Evolutionary conservation across 2,888 invertebrate genomes (phyloP).

Genomic region (Sphinx pinastri): DNA sequence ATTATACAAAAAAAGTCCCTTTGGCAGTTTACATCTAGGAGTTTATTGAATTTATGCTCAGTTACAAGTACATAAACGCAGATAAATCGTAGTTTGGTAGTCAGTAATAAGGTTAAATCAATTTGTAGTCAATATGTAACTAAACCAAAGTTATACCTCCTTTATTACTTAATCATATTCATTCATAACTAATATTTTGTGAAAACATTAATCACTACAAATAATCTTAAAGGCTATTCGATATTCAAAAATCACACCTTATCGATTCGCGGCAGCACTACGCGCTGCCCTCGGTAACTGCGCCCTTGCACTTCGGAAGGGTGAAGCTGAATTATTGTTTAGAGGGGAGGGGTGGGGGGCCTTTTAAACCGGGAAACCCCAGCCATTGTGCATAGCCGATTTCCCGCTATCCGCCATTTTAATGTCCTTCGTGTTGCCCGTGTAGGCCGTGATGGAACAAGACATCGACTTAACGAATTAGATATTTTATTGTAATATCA

Average conservation of each 20-base stretch:
- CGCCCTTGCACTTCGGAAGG: conserved; percentile 84
- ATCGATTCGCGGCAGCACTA: conserved; percentile 49
- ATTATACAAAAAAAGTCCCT: too few species aligned
- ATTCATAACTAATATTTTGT: too few species aligned
- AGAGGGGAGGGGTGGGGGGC: conserved; percentile 63
- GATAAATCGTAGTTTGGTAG: too few species aligned
- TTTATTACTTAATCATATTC: too few species aligned
- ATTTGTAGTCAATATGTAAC: too few species aligned
- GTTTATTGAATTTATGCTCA: too few species aligned
- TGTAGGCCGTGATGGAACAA: conserved; percentile 47
- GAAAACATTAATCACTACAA: background rate
- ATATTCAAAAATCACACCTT: background rate
- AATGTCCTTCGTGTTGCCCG: conserved; percentile 66
- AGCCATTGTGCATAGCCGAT: conserved; percentile 81
- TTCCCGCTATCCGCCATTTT: conserved; percentile 81
- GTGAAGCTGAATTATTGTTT: conserved; percentile 84
- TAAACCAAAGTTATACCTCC: too few species aligned
- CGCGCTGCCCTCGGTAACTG: conserved; percentile 71
- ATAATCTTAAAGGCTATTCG: background rate
- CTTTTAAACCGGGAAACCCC: conserved; percentile 83
- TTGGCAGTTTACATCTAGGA: too few species aligned
- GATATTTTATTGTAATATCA: background rate
- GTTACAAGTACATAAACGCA: too few species aligned
- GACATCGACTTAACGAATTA: conserved; percentile 21
- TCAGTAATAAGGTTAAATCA: too few species aligned